Conservation (phyloP, 30 jellyfish, hydroid and myxozoan genomes). For the Phacellophora camtschatica region DNA sequence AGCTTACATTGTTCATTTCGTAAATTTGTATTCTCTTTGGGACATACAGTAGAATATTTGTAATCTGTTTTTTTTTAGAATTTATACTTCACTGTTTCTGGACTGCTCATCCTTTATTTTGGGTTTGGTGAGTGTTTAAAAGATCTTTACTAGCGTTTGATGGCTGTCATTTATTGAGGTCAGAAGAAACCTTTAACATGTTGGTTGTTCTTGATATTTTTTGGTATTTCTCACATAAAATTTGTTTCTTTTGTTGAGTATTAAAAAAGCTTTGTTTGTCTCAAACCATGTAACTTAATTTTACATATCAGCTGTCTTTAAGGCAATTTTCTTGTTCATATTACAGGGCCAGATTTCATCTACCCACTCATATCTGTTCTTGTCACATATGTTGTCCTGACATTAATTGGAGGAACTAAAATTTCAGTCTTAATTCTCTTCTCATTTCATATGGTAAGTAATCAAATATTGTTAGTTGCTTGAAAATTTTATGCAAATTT, state of each 20-base stretch:
- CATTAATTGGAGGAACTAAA: conserved; percentile 82
- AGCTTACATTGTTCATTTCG: no score
- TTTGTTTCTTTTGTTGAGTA: no score
- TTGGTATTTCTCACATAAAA: no score
- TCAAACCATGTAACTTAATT: no score
- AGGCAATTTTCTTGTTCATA: no score
- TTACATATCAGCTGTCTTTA: no score
- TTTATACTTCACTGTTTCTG: conserved; percentile 70
- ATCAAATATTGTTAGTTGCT: neutral
- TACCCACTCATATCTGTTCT: conserved; percentile 61
- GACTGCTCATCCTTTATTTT: conserved; percentile 71
- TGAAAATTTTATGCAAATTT: neutral
- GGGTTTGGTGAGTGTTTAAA: conserved; percentile 97
- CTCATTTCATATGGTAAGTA: conserved; percentile 79
- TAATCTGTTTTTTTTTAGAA: conserved; percentile 46
- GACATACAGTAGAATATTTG: neutral
- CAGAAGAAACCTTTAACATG: neutral
- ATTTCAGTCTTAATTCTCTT: conserved; percentile 47
- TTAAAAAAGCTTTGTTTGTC: no score
- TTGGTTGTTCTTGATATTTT: neutral
- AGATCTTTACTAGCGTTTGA: no score
- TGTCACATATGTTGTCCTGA: conserved; percentile 75
- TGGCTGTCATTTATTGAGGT: neutral
- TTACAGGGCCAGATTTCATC: conserved; percentile 73
- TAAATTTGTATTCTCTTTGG: neutral